Conservation (phyloP, 2,888 invertebrate species). For the Pseudeuparius sepicola region DNA sequence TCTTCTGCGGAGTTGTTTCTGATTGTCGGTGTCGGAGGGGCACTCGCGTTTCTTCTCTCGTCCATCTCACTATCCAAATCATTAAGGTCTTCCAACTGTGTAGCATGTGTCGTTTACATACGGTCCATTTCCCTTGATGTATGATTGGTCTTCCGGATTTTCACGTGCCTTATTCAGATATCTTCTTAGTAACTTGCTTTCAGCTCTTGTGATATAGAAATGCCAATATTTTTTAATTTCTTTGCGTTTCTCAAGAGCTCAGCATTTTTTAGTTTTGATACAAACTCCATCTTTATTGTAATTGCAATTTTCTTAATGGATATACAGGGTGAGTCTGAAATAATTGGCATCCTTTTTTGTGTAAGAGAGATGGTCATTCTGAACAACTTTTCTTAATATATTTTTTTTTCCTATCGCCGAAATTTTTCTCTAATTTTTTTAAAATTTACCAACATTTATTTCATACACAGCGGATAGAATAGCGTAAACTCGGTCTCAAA, state of each 20-base stretch:
- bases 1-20: background rate
- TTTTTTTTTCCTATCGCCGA: too few relatives aligned
- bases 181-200: slow-evolving; percentile 4
- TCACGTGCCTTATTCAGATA: slow-evolving; percentile 6
- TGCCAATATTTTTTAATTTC: slow-evolving; percentile 7
- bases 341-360: too few relatives aligned
- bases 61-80: slow-evolving; percentile 1
- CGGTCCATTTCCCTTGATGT: slow-evolving; percentile 3
- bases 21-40: slow-evolving; percentile 4
- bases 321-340: too few relatives aligned
- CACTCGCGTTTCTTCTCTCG: slow-evolving; percentile 2
- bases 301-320: too few relatives aligned
- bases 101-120: slow-evolving; percentile 3
- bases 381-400: too few relatives aligned
- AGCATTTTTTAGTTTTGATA: too few relatives aligned
- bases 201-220: slow-evolving; percentile 7
- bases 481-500: too few relatives aligned
- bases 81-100: background rate
- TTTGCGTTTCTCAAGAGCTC: slow-evolving; percentile 6
- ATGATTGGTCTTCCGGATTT: background rate
- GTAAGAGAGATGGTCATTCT: too few relatives aligned
- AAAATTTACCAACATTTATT: too few relatives aligned
- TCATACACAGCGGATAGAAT: too few relatives aligned
- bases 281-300: too few relatives aligned
- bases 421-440: too few relatives aligned